Evolutionary conservation across 2,113 vertebrate genomes (phyloP).

Genomic region (Corythornis cristatus): DNA sequence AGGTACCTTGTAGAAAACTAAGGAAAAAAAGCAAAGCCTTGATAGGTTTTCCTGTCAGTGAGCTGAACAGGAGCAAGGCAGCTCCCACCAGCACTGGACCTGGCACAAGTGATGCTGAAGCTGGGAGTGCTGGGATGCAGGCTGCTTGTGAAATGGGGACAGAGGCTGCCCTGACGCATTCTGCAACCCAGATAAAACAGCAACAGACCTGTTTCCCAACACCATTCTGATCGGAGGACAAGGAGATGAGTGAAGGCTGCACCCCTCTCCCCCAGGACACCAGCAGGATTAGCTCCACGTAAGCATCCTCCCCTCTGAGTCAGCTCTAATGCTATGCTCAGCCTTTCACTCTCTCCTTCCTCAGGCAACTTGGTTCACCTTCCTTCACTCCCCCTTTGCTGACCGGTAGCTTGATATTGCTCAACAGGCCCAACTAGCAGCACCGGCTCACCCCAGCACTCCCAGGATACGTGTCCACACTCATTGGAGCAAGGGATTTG

Average conservation of each 20-base stretch:
- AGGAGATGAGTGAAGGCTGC: not conserved
- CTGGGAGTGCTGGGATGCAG: accelerated
- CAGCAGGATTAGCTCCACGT: not conserved
- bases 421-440: not conserved
- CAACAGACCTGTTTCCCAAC: not conserved
- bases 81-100: accelerated
- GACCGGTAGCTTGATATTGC: not conserved
- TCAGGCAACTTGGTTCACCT: not conserved
- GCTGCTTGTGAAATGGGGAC: not conserved
- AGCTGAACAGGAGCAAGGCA: not conserved
- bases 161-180: not conserved
- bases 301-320: slow-evolving; percentile 35
- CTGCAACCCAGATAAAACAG: not conserved
- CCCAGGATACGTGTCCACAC: not conserved
- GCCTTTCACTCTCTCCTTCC: not conserved
- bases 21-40: not conserved
- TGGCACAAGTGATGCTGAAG: not conserved
- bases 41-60: not conserved
- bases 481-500: accelerated
- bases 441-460: accelerated
- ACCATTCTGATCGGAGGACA: accelerated
- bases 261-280: not conserved
- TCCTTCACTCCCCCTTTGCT: not conserved
- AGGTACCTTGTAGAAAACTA: not conserved
- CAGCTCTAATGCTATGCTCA: slow-evolving; percentile 33